These are phyloP conservation scores for Drosophila sechellia DNA, from an alignment of 1,140 invertebrate genomes.

Conservation along the genomic window DNA sequence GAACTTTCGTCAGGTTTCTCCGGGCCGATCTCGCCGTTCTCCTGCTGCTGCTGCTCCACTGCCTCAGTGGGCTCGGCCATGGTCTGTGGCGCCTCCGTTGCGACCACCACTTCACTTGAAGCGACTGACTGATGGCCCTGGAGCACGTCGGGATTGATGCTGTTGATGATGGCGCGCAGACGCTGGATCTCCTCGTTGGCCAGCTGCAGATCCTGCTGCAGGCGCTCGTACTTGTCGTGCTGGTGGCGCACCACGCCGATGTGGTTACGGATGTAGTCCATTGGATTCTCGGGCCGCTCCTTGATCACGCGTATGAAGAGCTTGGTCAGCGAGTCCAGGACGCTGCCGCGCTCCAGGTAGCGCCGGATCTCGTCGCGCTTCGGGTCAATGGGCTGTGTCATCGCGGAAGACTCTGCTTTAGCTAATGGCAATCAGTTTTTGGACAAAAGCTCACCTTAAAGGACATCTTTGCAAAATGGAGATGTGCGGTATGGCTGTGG, in stretches of 20 bases:
- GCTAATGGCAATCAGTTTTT: constrained; percentile 1
- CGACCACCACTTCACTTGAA: constrained; percentile 3
- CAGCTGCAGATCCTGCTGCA: constrained; percentile 70
- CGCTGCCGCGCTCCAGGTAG: constrained; percentile 95
- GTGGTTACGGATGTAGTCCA: constrained; percentile 90
- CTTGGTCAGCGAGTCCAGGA: constrained; percentile 96
- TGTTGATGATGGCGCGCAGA: constrained; percentile 69
- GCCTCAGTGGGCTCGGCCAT: background rate
- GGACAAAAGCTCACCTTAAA: constrained; percentile 63
- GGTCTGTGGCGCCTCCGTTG: constrained; percentile 5
- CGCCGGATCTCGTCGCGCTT: constrained; percentile 97
- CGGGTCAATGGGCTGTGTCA: constrained; percentile 89
- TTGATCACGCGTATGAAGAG: constrained; percentile 94
- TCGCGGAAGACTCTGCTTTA: background rate
- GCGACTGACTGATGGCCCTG: constrained; percentile 17
- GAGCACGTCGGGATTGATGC: constrained; percentile 67
- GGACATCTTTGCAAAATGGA: constrained; percentile 69
- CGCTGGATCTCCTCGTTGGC: constrained; percentile 73
- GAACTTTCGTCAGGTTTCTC: constrained; percentile 6
- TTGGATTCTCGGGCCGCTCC: constrained; percentile 95
- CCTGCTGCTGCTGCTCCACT: background rate
- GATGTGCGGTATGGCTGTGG: constrained; percentile 15
- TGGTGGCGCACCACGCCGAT: constrained; percentile 84
- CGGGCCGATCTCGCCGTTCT: background rate
- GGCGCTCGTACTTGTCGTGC: constrained; percentile 72